Evolutionary conservation across 2,113 vertebrate genomes (phyloP).

Genomic region (Gracilinanus agilis): DNA sequence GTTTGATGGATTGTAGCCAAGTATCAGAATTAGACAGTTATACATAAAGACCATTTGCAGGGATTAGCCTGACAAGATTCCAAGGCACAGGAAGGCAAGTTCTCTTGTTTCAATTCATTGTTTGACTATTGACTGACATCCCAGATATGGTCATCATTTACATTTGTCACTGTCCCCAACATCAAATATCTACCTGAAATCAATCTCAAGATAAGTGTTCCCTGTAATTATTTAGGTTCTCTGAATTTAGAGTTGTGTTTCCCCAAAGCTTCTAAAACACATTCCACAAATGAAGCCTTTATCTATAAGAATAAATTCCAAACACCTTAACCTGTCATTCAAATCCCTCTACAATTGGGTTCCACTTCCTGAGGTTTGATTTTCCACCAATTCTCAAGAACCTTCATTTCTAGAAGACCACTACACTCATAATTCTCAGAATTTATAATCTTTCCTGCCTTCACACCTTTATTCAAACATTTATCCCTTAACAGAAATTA

Average conservation of each 20-base stretch:
- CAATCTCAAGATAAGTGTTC: neutral
- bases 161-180: neutral
- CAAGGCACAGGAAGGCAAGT: conserved; percentile 55
- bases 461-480: neutral
- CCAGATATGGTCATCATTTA: neutral
- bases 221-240: neutral
- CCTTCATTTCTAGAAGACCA: neutral
- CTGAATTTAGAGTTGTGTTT: neutral
- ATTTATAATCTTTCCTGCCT: neutral
- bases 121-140: neutral
- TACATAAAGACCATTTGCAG: conserved; percentile 74
- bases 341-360: neutral
- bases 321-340: neutral
- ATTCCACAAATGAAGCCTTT: neutral
- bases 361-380: neutral
- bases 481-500: neutral
- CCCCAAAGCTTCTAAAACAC: neutral
- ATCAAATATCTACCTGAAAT: neutral
- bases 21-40: conserved; percentile 80
- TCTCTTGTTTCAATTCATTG: conserved; percentile 53
- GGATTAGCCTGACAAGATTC: conserved; percentile 76
- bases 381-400: neutral
- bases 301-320: neutral
- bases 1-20: conserved; percentile 83
- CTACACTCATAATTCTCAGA: neutral